Base-by-base conservation (phyloP, 1,140 invertebrate genomes). In the Bathynomus jamesi region DNA sequence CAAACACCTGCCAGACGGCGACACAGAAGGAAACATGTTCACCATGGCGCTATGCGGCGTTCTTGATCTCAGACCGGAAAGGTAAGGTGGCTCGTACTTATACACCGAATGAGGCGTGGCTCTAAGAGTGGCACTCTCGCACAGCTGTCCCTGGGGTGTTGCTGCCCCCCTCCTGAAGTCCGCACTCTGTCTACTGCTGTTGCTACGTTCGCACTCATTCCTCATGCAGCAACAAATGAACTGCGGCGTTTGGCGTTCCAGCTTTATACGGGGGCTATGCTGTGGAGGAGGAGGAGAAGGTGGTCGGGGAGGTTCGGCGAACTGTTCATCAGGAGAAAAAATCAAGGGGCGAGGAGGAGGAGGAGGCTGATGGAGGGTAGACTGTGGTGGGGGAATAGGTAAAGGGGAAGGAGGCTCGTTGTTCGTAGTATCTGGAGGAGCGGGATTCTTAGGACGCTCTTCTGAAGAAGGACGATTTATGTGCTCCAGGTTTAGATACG, bases 391-490 rank as follows among this genome's bases (percentile, higher is more conserved):
- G 53, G 69, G 72, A 24, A 71, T 67, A 24, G 69, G 72, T 3
- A 73, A 61, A 7, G 66, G 71, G 4, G 67, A 69, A 7, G 30
- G 67, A 21, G 31, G 28, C 25, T 61, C 67, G 11, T 29, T 61
- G 4, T 24, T 28, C 21, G 69, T 29, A 53, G 13, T 53, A 31
- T 76, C 72, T 61, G 75, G 75, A 53, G 75, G 75, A 62, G 75
- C 75, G 53, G 75, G 75, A 61, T 76, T 76, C 64, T 73, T 73
- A 28, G 75, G 75, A 27, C 75, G 71, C 60, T 76, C 75, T 66
- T 76, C 72, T 29, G 75, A 76, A 8, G 75, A 76, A 24, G 75
- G 75, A 53, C 75, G 29, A 31, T 76, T 76, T 25, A 76, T 71
- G 40, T 76, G 72, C 60, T 76, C 75, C 40, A 53, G 5, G 21